Conservation (phyloP, 2,797 vertebrate species). For the Protonibea diacanthus region DNA sequence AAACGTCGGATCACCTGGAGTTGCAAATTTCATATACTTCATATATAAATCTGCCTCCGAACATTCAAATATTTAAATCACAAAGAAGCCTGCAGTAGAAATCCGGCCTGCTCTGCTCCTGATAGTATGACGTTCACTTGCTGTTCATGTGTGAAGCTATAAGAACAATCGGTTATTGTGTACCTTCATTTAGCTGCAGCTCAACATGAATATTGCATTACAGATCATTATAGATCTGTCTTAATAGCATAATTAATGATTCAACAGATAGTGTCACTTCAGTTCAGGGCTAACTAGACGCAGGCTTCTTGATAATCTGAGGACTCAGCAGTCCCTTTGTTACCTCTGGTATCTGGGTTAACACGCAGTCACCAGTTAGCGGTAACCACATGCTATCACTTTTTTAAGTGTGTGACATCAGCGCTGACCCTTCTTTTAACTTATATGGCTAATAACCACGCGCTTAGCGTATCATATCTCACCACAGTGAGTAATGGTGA, state of each 20-base stretch:
- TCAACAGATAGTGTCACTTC: not conserved
- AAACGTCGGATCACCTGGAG: not conserved
- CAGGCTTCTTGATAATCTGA: not conserved
- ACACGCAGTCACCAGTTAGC: not conserved
- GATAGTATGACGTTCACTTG: not conserved
- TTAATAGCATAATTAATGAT: not conserved
- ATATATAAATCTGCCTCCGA: not conserved
- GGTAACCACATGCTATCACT: not conserved
- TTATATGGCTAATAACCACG: not conserved
- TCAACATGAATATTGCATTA: not conserved
- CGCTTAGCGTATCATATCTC: slow-evolving; percentile 36
- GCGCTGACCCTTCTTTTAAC: not conserved
- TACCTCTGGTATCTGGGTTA: not conserved
- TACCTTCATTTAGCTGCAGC: not conserved
- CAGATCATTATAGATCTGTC: not conserved
- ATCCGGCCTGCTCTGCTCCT: not conserved
- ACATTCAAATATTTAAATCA: not conserved
- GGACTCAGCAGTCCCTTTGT: not conserved
- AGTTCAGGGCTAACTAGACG: not conserved
- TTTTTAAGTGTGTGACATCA: not conserved
- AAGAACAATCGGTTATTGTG: not conserved
- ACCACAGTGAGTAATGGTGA: slow-evolving; percentile 40
- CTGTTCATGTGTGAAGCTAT: not conserved
- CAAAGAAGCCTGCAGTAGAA: not conserved
- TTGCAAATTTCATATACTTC: not conserved